These are phyloP conservation scores for Dioctria rufipes DNA, from an alignment of 2,888 invertebrate species.

Conservation along the genomic window DNA sequence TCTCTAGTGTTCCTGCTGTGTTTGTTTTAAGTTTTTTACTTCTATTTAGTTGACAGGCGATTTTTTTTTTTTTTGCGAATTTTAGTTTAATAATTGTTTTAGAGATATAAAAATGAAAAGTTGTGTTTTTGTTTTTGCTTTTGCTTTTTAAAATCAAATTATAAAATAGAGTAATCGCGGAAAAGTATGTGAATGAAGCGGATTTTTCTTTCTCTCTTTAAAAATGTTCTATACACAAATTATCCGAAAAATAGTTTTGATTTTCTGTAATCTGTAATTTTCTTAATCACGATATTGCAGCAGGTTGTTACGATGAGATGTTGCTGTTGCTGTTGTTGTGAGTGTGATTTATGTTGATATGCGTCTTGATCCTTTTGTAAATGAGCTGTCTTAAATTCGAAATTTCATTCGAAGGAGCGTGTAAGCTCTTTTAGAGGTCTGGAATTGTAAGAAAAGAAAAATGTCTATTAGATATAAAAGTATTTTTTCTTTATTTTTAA, in stretches of 20 bases:
- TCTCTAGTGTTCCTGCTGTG: slow-evolving; percentile 17
- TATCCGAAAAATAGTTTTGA: background rate
- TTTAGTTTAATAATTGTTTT: background rate
- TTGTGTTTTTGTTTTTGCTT: too few species aligned
- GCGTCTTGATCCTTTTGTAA: slow-evolving; percentile 4
- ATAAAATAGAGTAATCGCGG: background rate
- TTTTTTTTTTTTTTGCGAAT: slow-evolving; percentile 8
- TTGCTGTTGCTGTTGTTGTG: background rate
- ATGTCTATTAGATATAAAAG: too few species aligned
- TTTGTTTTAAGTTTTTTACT: slow-evolving; percentile 17
- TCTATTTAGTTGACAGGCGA: slow-evolving; percentile 9
- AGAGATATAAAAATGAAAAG: too few species aligned
- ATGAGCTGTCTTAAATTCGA: slow-evolving; percentile 6
- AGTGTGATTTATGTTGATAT: background rate
- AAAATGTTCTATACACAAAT: slow-evolving; percentile 3
- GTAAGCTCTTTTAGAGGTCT: slow-evolving; percentile 38
- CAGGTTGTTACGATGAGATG: background rate
- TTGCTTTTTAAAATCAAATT: too few species aligned
- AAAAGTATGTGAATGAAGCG: background rate
- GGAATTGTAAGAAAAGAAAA: slow-evolving; percentile 28
- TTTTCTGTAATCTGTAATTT: background rate
- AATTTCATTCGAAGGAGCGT: slow-evolving; percentile 38
- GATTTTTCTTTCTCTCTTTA: background rate
- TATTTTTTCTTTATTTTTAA: too few species aligned
- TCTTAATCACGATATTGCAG: background rate